phyloP scores from a whole-genome alignment of 1,140 invertebrate genomes.

The Drosophila sturtevanti region DNA sequence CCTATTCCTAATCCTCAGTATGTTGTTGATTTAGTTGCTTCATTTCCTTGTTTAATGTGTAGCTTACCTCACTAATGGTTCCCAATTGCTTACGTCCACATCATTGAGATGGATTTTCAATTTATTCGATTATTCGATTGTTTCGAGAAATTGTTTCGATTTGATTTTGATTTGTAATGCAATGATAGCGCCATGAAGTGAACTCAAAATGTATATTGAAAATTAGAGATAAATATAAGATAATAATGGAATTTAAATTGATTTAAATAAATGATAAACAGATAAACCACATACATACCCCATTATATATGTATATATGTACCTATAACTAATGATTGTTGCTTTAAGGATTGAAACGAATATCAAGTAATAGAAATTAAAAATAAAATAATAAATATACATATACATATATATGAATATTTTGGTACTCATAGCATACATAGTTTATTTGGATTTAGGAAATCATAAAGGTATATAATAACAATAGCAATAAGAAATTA shows the following conservation, averaged over 20 bases:
- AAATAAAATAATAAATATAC: slow-evolving; percentile 19
- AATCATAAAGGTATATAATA: slow-evolving; percentile 37
- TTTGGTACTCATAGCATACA: neutral
- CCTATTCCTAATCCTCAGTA: neutral
- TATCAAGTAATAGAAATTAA: slow-evolving; percentile 28
- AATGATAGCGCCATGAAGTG: slow-evolving; percentile 76
- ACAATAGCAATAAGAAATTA: slow-evolving; percentile 29
- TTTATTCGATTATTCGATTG: slow-evolving; percentile 52
- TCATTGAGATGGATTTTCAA: slow-evolving; percentile 81
- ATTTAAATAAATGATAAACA: slow-evolving; percentile 41
- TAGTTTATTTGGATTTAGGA: slow-evolving; percentile 41
- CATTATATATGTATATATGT: slow-evolving; percentile 37
- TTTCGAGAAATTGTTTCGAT: slow-evolving; percentile 5
- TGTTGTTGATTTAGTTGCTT: slow-evolving; percentile 34
- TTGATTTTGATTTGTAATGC: slow-evolving; percentile 58
- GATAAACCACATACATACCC: slow-evolving; percentile 57
- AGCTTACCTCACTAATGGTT: slow-evolving; percentile 83
- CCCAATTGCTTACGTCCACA: slow-evolving; percentile 83
- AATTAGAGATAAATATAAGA: slow-evolving; percentile 37
- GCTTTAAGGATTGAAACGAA: slow-evolving; percentile 31
- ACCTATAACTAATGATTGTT: slow-evolving; percentile 70
- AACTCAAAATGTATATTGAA: slow-evolving; percentile 57
- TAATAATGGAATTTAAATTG: slow-evolving; percentile 9
- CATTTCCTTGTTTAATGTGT: slow-evolving; percentile 82
- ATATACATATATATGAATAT: neutral